Percentiles rank a stretch among this genome's conserved stretches.
These are phyloP conservation scores for Periphyllus acericola DNA, from an alignment of 2,888 invertebrate genomes.

Conservation along the genomic window DNA sequence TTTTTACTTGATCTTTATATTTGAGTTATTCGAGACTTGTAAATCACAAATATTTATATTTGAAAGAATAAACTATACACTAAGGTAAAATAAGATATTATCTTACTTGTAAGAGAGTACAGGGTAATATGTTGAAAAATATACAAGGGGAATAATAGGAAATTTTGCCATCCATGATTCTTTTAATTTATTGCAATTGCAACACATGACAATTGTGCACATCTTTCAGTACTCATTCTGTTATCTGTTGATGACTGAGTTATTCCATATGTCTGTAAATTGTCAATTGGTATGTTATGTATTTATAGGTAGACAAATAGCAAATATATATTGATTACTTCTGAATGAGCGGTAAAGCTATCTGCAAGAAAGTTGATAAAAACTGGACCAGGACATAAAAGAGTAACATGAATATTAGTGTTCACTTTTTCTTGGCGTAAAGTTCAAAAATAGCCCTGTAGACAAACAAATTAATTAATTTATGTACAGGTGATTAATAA, in stretches of 20 bases:
- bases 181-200: slow-evolving; percentile 70
- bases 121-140: slow-evolving; percentile 74
- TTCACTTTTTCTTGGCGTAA: slow-evolving; percentile 73
- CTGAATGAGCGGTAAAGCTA: slow-evolving; percentile 74
- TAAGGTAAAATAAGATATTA: background rate
- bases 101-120: slow-evolving; percentile 69
- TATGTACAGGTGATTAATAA: background rate
- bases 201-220: slow-evolving; percentile 69
- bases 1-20: no score
- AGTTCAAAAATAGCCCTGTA: slow-evolving; percentile 79
- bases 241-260: slow-evolving; percentile 66
- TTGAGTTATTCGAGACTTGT: no score
- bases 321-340: slow-evolving; percentile 68
- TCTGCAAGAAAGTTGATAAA: slow-evolving; percentile 77
- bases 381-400: slow-evolving; percentile 82
- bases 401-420: slow-evolving; percentile 73
- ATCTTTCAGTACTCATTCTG: slow-evolving; percentile 69
- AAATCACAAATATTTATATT: no score
- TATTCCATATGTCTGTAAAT: slow-evolving; percentile 66
- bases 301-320: background rate
- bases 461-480: slow-evolving; percentile 62
- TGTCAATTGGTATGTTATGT: slow-evolving; percentile 29
- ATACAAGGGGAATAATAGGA: slow-evolving; percentile 73
- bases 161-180: slow-evolving; percentile 79
- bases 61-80: no score